Evolutionary conservation across 2,113 vertebrate species (phyloP).

Genomic region (Equus quagga): DNA sequence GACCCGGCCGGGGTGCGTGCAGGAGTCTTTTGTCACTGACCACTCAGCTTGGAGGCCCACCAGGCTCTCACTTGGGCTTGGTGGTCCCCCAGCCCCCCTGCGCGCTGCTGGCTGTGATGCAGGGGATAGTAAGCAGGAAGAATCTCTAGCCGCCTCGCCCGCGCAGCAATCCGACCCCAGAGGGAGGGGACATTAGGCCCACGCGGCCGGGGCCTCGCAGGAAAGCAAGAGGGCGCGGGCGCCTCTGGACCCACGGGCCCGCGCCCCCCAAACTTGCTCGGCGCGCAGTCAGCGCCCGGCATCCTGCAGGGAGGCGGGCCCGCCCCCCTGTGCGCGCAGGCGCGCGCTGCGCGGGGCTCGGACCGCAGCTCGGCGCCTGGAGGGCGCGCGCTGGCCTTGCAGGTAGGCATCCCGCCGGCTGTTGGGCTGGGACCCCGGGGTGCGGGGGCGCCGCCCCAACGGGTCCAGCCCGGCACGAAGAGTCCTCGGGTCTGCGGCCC

Average conservation of each 20-base stretch:
- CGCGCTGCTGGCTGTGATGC: background rate
- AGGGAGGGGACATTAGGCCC: background rate
- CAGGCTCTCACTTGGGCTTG: background rate
- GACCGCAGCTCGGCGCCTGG: constrained; percentile 60
- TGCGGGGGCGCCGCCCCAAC: background rate
- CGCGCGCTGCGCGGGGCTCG: constrained; percentile 61
- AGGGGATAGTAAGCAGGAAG: background rate
- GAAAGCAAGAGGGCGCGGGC: background rate
- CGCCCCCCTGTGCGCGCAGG: constrained; percentile 77
- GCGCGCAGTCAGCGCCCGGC: background rate
- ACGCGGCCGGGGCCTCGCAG: background rate
- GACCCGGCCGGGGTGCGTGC: background rate
- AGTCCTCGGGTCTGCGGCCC: background rate
- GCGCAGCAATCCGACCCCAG: background rate
- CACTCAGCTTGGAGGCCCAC: background rate
- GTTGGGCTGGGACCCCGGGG: background rate
- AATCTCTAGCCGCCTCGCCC: background rate
- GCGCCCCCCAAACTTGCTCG: background rate
- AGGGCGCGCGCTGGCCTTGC: constrained; percentile 67
- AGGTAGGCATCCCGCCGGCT: constrained; percentile 71
- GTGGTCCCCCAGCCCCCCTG: background rate
- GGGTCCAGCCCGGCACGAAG: background rate
- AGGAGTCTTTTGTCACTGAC: background rate
- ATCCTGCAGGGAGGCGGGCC: constrained; percentile 67
- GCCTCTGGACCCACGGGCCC: accelerated